Base-by-base conservation (phyloP, 2,797 vertebrate species). In the Sebastes jordani region DNA sequence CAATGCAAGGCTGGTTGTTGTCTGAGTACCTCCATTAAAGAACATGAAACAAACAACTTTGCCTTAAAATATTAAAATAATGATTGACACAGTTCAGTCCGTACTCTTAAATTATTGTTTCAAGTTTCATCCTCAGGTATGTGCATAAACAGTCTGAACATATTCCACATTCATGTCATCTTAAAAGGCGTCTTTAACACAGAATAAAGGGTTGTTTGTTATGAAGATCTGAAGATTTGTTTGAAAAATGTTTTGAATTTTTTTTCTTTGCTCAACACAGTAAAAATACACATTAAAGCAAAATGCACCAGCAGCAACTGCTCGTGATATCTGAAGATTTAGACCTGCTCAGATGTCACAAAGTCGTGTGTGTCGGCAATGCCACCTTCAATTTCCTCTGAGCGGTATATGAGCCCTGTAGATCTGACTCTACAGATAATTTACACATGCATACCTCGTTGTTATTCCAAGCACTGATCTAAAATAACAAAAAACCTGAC, bases 311-410 rank as follows among this genome's bases (percentile, higher is more conserved):
- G 22, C 38, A 74, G 36, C 36, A 70, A 9, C 42, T 52, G 34
- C 46, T 29, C 27, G n/a, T 59, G 72, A 64, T 78, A 60, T 80
- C 79, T 62, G 67, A 66, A 65, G 66, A 82, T 81, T 71, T 69
- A 64, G 61, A 78, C 61, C 64, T 74, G 67, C 46, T 59, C 63
- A 42, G 32, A 65, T 60, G 59, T 52, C 55, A 58, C 36, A 65
- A 74, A 69, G 76, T 66, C 56, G 46, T 68, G 55, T 0, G 46
- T 68, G 62, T 59, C 80, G 69, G 71, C 71, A 42, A 38, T 80
- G 46, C 67, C 69, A 67, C 72, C 63, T 85, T 85, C 81, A 82
- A 69, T 86, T 81, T 84, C 74, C 74, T 78, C 63, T 68, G 11
- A 34, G 66, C 59, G 38, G 76, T 56, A 74, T 73, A 80, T 80